These are phyloP conservation scores for Alosa alosa DNA, from an alignment of 2,113 vertebrate species.

Conservation along the genomic window DNA sequence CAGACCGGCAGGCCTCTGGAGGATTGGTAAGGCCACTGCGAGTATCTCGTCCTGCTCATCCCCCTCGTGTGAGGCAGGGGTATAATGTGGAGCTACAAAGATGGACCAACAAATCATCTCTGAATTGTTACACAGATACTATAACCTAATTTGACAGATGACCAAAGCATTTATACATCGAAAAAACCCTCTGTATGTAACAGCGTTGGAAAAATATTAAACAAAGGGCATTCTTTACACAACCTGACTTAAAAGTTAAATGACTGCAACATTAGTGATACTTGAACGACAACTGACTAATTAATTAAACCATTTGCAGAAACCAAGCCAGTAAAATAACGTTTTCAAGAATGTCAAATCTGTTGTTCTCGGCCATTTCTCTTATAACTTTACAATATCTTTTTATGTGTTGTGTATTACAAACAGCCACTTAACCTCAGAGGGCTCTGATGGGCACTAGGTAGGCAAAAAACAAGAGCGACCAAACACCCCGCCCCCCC, in stretches of 20 bases:
- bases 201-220: neutral
- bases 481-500: neutral
- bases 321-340: neutral
- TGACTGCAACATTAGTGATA: too few species aligned
- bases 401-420: neutral
- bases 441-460: neutral
- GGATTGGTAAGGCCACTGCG: neutral
- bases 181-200: neutral
- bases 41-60: neutral
- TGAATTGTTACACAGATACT: neutral
- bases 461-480: neutral
- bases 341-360: too few species aligned
- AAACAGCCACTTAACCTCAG: neutral
- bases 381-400: neutral
- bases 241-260: too few species aligned
- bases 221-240: neutral
- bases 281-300: too few species aligned
- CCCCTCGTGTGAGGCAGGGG: neutral
- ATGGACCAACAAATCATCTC: neutral
- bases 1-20: neutral
- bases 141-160: neutral
- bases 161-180: too few species aligned
- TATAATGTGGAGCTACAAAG: neutral
- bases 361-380: neutral
- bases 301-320: too few species aligned